A percentile compares a stretch with the other conserved stretches of the same genome.
phyloP scores from a whole-genome alignment of 2,113 vertebrate genomes.

The Myanophis thanlyinensis region DNA sequence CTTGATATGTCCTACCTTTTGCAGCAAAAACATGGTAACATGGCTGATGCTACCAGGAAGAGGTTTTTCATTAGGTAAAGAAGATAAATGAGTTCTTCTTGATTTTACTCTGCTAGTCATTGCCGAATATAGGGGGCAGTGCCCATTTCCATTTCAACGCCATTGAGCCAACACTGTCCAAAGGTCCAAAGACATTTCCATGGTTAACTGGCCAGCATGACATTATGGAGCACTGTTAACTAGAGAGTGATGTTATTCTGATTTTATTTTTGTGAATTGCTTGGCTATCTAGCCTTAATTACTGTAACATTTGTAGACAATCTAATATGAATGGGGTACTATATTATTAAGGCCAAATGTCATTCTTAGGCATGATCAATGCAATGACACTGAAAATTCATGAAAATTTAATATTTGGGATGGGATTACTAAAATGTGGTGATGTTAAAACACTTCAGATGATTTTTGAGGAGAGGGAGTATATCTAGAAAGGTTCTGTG shows the following conservation, averaged over 20 bases:
- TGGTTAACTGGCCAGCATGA: not conserved
- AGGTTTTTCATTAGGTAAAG: not conserved
- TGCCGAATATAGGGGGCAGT: not conserved
- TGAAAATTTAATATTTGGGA: not conserved
- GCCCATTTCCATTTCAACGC: not conserved
- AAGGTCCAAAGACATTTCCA: not conserved
- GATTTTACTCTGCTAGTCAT: not conserved
- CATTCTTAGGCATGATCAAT: not conserved
- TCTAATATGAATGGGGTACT: not conserved
- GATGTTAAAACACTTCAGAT: not conserved
- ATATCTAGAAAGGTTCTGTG: not conserved
- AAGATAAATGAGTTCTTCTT: not conserved
- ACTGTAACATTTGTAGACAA: not conserved
- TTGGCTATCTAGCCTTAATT: not conserved
- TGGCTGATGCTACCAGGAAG: not conserved
- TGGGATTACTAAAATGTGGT: not conserved
- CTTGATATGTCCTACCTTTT: not conserved
- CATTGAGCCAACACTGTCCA: not conserved
- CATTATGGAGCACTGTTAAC: not conserved
- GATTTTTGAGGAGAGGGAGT: not conserved
- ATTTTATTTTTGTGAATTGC: not conserved
- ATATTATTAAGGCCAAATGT: not conserved
- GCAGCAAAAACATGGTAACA: not conserved
- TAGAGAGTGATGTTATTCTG: not conserved
- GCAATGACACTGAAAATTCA: not conserved